Base-by-base conservation (phyloP, 1,140 invertebrate species). In the Cheumatopsyche charites region DNA sequence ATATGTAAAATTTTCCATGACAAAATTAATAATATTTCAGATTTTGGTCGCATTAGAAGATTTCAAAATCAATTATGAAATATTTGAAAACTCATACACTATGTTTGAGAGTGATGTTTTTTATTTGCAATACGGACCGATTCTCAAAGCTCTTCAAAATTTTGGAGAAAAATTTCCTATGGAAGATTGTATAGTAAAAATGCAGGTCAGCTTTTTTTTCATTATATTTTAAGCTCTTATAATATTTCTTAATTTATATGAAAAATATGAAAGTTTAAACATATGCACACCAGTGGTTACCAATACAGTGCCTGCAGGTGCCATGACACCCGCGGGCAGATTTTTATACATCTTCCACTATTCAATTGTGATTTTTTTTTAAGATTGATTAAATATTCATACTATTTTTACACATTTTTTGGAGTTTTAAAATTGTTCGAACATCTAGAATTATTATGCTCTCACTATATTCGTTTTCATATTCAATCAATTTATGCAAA, bases 61-160 rank as follows among this genome's bases (percentile, higher is more conserved):
- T 47, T 17, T 42, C 1, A 6, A 19, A 0, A 4, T 47, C 9
- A 15, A 5, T 36, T n/a, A 13, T 19, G 36, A 82, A 67, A 77
- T 84, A 42, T 83, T 81, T 63, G 77, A 81, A 17, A 73, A 69
- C 1, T 58, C 79, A 9, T 87, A 87, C 71, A 78, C 86, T 1
- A 88, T 92, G 89, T 84, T 90, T 17, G 88, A 91, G 78, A 87
- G 87, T 29, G 86, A 86, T 67, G 86, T 89, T 11, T 91, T 90
- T 76, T 91, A 89, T 78, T 88, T 91, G 77, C 88, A 90, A 0
- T 92, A 92, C 77, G 83, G 84, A 52, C 87, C 87, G 45, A 86
- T 90, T 0, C 80, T 91, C 36, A 86, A 85, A 65, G 88, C 86
- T 13, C 76, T 92, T 0, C 85, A 89, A 76, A 81, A 81, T 2